Evolutionary conservation across 2,797 vertebrate genomes (phyloP).

Genomic region (Erethizon dorsatum): DNA sequence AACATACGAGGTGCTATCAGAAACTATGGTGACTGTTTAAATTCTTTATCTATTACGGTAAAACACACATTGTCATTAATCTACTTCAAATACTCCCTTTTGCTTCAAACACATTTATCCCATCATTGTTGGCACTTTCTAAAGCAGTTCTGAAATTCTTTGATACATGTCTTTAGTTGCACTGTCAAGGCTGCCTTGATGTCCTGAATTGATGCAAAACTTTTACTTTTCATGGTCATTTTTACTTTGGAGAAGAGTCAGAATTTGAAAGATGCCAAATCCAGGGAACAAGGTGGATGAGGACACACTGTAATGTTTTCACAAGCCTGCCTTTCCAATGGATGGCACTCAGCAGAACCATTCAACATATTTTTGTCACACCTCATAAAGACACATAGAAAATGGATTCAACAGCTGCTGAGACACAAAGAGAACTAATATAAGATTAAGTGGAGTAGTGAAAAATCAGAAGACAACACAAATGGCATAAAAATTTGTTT

Average conservation of each 20-base stretch:
- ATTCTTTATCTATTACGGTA: background rate
- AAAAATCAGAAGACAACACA: background rate
- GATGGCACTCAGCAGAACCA: background rate
- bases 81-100: background rate
- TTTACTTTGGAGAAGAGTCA: background rate
- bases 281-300: too few species aligned
- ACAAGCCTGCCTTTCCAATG: background rate
- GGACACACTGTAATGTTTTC: background rate
- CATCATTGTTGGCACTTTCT: background rate
- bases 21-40: background rate
- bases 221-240: background rate
- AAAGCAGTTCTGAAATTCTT: background rate
- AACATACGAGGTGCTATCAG: background rate
- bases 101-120: background rate
- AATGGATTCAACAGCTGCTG: background rate
- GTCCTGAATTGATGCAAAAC: background rate
- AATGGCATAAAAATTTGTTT: background rate
- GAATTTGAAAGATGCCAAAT: background rate
- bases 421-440: background rate
- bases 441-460: background rate
- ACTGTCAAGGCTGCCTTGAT: background rate
- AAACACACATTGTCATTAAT: background rate
- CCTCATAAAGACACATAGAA: background rate
- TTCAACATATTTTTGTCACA: background rate
- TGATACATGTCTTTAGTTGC: background rate